These are phyloP conservation scores for Brachyhypopomus occidentalis DNA, from an alignment of 2,113 vertebrate genomes.

Conservation along the genomic window DNA sequence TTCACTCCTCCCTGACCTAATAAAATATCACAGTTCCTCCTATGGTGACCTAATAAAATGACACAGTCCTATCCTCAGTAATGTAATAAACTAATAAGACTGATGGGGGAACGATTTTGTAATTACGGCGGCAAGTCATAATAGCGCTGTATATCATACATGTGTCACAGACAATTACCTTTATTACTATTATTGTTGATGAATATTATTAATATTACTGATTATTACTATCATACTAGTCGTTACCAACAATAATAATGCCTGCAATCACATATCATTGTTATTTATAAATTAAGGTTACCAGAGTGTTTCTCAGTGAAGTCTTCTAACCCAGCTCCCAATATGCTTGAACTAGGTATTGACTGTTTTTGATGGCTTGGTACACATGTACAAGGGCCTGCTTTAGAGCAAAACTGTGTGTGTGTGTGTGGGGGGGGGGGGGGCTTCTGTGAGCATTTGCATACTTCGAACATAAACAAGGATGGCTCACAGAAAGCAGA, in stretches of 20 bases:
- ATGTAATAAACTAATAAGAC: constrained; percentile 25
- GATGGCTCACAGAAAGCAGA: background rate
- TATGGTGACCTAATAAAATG: constrained; percentile 18
- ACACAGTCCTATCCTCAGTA: constrained; percentile 13
- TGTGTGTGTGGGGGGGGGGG: too few relatives aligned
- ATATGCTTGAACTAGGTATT: too few relatives aligned
- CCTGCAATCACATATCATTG: too few relatives aligned
- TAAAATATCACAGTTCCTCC: constrained; percentile 37
- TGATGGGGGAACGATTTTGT: constrained; percentile 8
- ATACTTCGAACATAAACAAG: background rate
- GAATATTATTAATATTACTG: background rate
- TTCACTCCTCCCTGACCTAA: constrained; percentile 60
- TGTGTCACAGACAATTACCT: background rate
- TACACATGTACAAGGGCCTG: too few relatives aligned
- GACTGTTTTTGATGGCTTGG: too few relatives aligned
- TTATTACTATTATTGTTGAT: background rate
- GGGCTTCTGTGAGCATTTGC: background rate
- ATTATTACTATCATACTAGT: background rate
- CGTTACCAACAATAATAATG: background rate
- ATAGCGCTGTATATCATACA: background rate
- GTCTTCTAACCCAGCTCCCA: too few relatives aligned
- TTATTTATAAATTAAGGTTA: background rate
- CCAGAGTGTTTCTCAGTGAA: background rate
- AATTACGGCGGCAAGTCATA: background rate
- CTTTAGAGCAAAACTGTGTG: too few relatives aligned